Evolutionary conservation across 2,888 invertebrate genomes (phyloP), one percentile per base, ranked within the genome.

Genomic region (Linyphia triangularis): DNA sequence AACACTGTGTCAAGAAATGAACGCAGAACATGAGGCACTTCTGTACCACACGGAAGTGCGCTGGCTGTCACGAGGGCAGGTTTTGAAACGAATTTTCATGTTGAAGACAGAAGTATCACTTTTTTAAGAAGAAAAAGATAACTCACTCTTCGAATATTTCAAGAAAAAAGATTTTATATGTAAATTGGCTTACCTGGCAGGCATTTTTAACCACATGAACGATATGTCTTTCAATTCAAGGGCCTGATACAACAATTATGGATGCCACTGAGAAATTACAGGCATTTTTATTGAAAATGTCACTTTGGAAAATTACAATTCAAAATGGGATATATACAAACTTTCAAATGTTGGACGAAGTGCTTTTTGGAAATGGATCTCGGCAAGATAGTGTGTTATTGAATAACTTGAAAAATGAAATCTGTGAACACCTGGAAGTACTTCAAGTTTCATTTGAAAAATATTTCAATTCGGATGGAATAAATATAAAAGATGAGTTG

Each of bases 401-500:
- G 63, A 78, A 78, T 78, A 78, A 61, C 77, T 61, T 77, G 63
- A 77, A 77, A 73, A 63, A 61, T 63, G 75, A 75, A 75, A 75
- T 33, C 33, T 33, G 33, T 33, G 33, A 33, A 33, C 33, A 33
- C 33, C 33, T 33, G 33, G 33, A 33, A 33, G 33, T 33, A 33
- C 33, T 33, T 33, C 33, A 33, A 33, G 33, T 33, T 33, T 33
- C 33, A 33, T n/a, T n/a, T n/a, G n/a, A n/a, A n/a, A n/a, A n/a
- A n/a, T n/a, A n/a, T n/a, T n/a, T n/a, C n/a, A n/a, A 33, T 82
- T 82, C 59, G 70, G 81, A 70, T 82, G 81, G 33, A 72, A 82
- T 82, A 82, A 82, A 72, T 82, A 72, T 72, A 82, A 82, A 82
- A 82, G 72, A 82, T 82, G 72, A 82, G 82, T 82, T 82, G 82